Evolutionary conservation across 1,140 invertebrate species (phyloP), one percentile per base, ranked within the genome.

Genomic region (Hermetia illucens): DNA sequence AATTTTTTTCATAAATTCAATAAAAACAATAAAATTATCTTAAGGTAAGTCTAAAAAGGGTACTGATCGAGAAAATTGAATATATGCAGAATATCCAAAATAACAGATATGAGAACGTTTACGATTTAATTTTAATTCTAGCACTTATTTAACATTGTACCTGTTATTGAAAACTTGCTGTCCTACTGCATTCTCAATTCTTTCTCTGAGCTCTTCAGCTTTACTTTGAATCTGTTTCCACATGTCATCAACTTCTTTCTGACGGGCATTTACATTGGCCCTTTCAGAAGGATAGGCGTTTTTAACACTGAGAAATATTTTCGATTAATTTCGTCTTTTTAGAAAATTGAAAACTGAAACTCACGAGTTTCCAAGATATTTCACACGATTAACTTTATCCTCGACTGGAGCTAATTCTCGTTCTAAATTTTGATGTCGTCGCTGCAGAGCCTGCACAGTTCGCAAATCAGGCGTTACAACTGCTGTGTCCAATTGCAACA

Each of bases 101-200:
- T n/a, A n/a, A n/a, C n/a, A n/a, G n/a, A n/a, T n/a, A n/a, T n/a
- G n/a, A n/a, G n/a, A n/a, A n/a, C n/a, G n/a, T n/a, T n/a, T n/a
- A n/a, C n/a, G n/a, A n/a, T n/a, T n/a, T n/a, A n/a, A n/a, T n/a
- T n/a, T n/a, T n/a, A n/a, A n/a, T n/a, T n/a, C n/a, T n/a, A n/a
- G n/a, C n/a, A n/a, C n/a, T n/a, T 53, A 48, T 74, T 80, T n/a
- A n/a, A n/a, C n/a, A n/a, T 33, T 5, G 6, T 20, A 20, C 13
- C 10, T 4, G 50, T 86, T 88, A 49, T 84, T 84, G 58, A 98
- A 97, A 45, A 96, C 88, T 59, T 95, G 88, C 49, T 88, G 79
- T 1, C 92, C 92, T 8, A 96, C 88, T 10, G 90, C 87, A 55
- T 89, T 86, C 59, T 95, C 88, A 8, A 97, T 69, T 37, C 85